phyloP scores from a whole-genome alignment of 2,888 invertebrate genomes.

The Sinopyrophorus schimmeli region DNA sequence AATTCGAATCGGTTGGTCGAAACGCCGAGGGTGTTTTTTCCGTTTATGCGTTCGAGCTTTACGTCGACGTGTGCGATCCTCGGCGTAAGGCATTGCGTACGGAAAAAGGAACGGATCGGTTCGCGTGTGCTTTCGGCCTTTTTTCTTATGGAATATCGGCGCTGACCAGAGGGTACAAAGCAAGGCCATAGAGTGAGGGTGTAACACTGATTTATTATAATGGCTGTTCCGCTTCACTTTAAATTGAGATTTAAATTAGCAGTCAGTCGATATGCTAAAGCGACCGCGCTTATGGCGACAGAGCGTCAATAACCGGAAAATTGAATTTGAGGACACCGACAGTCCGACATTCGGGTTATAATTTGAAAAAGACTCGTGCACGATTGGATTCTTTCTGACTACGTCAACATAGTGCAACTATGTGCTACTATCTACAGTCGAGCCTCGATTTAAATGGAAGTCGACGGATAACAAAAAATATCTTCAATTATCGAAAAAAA shows the following conservation, averaged over 20 bases:
- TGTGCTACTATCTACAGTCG: too few species aligned
- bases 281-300: slow-evolving; percentile 46
- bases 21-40: slow-evolving; percentile 31
- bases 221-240: slow-evolving; percentile 54
- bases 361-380: slow-evolving; percentile 10
- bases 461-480: too few species aligned
- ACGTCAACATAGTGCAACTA: too few species aligned
- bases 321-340: slow-evolving; percentile 51
- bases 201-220: slow-evolving; percentile 56
- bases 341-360: slow-evolving; percentile 21
- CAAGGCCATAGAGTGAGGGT: slow-evolving; percentile 41
- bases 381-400: slow-evolving; percentile 18
- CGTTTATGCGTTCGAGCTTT: slow-evolving; percentile 11
- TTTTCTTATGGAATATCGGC: slow-evolving; percentile 15
- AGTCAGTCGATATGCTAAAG: slow-evolving; percentile 47
- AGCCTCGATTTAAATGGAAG: too few species aligned
- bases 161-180: slow-evolving; percentile 34
- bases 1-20: slow-evolving; percentile 45
- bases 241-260: slow-evolving; percentile 58
- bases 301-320: slow-evolving; percentile 56
- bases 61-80: slow-evolving; percentile 20
- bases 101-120: too few species aligned
- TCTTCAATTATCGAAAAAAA: too few species aligned
- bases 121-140: too few species aligned
- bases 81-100: slow-evolving; percentile 8